These are phyloP conservation scores for Onychostruthus taczanowskii DNA, from an alignment of 2,113 vertebrate genomes.

Conservation along the genomic window DNA sequence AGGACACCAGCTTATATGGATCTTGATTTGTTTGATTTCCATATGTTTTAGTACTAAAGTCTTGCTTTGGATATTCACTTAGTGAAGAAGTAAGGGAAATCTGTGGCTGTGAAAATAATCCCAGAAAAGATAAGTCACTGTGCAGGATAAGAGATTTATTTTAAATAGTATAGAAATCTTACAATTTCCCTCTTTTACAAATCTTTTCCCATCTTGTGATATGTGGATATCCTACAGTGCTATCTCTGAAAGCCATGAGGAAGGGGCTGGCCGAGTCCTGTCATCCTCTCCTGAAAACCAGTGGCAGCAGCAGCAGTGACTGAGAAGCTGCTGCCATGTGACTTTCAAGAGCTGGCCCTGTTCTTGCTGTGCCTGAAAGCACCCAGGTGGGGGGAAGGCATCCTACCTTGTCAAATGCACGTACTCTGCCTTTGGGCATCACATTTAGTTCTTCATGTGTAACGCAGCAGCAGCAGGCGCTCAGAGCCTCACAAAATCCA, in stretches of 20 bases:
- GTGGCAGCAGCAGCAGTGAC: neutral
- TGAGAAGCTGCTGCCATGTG: neutral
- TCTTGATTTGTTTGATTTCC: conserved; percentile 44
- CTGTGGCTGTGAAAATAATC: neutral
- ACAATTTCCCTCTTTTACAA: neutral
- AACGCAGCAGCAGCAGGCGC: accelerated
- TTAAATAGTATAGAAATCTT: neutral
- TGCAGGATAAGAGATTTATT: neutral
- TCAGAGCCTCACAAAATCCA: neutral
- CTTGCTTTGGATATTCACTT: conserved; percentile 17
- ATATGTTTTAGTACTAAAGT: conserved; percentile 17
- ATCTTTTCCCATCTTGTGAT: neutral
- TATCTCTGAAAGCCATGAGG: neutral
- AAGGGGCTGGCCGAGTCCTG: accelerated
- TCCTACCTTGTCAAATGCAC: neutral
- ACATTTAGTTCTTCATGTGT: neutral
- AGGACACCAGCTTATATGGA: conserved; percentile 5
- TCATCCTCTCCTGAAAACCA: accelerated
- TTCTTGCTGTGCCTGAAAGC: neutral
- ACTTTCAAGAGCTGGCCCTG: neutral
- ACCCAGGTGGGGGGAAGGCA: neutral
- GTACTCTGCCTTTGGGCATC: neutral
- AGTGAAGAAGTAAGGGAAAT: conserved; percentile 10
- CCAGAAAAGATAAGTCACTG: neutral
- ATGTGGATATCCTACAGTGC: neutral